phyloP scores from a whole-genome alignment of 2,113 vertebrate genomes.

The Hydrolagus affinis region DNA sequence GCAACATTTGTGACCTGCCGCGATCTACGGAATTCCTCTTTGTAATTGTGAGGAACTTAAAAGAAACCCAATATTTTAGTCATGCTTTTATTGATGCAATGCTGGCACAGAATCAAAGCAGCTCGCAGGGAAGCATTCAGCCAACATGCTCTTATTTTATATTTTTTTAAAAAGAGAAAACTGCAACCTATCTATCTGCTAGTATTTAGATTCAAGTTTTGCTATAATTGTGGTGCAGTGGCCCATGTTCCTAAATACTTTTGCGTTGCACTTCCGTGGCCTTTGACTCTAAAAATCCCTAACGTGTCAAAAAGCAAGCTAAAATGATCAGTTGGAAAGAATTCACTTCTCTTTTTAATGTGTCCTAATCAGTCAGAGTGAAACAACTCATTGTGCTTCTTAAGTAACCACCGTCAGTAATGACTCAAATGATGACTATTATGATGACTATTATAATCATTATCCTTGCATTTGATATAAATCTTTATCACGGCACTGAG shows the following conservation, averaged over 20 bases:
- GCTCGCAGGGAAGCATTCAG: not conserved
- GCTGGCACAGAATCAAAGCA: constrained; percentile 7
- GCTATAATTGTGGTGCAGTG: not conserved
- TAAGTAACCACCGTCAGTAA: too few relatives aligned
- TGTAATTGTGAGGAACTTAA: not conserved
- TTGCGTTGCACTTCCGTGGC: not conserved
- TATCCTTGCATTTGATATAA: too few relatives aligned
- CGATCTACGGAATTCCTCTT: not conserved
- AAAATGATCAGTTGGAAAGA: not conserved
- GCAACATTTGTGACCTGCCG: not conserved
- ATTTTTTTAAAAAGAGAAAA: too few relatives aligned
- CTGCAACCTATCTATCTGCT: not conserved
- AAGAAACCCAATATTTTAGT: constrained; percentile 2
- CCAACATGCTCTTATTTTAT: not conserved
- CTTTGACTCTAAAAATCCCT: not conserved
- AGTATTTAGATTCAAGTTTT: not conserved
- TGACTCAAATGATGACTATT: too few relatives aligned
- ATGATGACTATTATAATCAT: too few relatives aligned
- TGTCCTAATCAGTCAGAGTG: too few relatives aligned
- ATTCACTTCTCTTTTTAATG: not conserved
- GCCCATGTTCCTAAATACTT: not conserved
- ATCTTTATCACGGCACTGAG: too few relatives aligned
- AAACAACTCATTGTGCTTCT: too few relatives aligned
- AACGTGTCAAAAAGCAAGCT: too few relatives aligned
- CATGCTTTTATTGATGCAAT: not conserved